Conservation (phyloP, 2,113 vertebrate species). For the Fukomys damarensis region DNA sequence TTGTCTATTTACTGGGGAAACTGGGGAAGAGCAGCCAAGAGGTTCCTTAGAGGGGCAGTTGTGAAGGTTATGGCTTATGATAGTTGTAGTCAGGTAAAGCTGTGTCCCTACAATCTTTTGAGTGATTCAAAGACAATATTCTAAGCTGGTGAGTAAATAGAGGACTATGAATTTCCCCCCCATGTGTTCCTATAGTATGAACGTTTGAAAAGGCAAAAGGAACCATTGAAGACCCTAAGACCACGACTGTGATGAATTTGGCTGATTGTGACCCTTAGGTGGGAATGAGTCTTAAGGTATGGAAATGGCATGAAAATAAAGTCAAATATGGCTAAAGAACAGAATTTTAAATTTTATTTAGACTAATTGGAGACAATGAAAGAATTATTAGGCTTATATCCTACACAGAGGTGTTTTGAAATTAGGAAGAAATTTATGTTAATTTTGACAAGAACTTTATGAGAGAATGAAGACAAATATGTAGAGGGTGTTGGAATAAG, state of each 20-base stretch:
- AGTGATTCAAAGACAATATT: constrained; percentile 11
- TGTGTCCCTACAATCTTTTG: neutral
- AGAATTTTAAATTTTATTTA: constrained; percentile 24
- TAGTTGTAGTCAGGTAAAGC: neutral
- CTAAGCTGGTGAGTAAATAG: neutral
- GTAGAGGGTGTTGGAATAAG: neutral
- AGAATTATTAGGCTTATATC: constrained; percentile 17
- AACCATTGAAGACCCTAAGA: neutral
- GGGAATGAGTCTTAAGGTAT: neutral
- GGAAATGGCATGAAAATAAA: neutral
- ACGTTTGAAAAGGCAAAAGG: neutral
- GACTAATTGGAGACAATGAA: neutral
- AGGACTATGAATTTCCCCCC: neutral
- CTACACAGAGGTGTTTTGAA: neutral
- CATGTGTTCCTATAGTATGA: neutral
- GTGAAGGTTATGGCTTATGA: neutral
- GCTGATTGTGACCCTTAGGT: neutral
- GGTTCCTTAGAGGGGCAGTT: neutral
- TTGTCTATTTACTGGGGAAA: neutral
- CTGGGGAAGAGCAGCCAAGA: neutral
- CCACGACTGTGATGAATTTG: neutral
- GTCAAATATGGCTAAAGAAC: neutral
- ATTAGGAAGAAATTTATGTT: neutral
- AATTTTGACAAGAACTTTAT: neutral
- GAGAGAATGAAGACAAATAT: neutral